These are phyloP conservation scores for Medauroidea extradentata DNA, from an alignment of 1,140 invertebrate species.

Conservation along the genomic window DNA sequence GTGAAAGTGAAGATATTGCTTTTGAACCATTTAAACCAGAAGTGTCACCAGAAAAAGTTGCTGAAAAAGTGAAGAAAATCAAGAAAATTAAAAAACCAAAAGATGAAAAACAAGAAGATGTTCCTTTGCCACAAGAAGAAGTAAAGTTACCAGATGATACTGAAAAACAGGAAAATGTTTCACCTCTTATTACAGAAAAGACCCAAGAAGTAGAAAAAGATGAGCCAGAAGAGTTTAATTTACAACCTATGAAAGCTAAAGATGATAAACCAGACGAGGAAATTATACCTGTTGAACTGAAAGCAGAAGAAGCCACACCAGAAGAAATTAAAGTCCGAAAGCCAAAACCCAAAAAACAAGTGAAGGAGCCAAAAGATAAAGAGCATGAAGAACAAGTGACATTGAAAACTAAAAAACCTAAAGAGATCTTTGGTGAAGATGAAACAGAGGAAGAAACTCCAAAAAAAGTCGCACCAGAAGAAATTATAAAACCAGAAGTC, in stretches of 20 bases:
- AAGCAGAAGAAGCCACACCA: too few species aligned
- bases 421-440: not conserved
- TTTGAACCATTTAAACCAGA: conserved; percentile 4
- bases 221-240: not conserved
- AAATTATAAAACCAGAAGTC: not conserved
- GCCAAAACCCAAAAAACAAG: conserved; percentile 25
- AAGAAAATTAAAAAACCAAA: conserved; percentile 15
- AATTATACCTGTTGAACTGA: not conserved
- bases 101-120: conserved; percentile 8
- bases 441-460: not conserved
- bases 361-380: conserved; percentile 18
- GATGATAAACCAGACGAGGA: not conserved
- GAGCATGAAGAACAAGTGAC: not conserved
- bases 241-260: conserved; percentile 9
- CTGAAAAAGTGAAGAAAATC: conserved; percentile 9
- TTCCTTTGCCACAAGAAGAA: not conserved
- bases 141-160: not conserved
- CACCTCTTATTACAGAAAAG: not conserved
- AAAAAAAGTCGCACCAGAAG: conserved; percentile 8
- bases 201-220: conserved; percentile 3
- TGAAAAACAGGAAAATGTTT: not conserved
- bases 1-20: conserved; percentile 2
- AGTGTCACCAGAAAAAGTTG: conserved; percentile 4
- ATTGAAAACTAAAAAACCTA: not conserved
- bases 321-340: too few species aligned